Evolutionary conservation across 2,888 invertebrate species (phyloP).

Genomic region (Neoascia interrupta): DNA sequence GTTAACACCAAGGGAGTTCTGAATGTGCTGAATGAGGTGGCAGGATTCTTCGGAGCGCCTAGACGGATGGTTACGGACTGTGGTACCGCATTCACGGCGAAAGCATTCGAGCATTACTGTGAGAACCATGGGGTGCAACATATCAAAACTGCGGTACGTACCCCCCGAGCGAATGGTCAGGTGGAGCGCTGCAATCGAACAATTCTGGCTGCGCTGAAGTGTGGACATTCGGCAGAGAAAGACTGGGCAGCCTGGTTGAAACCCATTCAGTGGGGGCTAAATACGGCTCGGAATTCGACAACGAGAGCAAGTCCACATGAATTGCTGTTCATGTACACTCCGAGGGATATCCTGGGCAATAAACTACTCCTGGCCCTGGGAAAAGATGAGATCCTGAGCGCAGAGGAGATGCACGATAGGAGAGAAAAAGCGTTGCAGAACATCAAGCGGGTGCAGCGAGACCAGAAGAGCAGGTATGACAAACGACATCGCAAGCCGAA

Average conservation of each 20-base stretch:
- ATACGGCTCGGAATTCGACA: slow-evolving; percentile 57
- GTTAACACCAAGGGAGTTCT: slow-evolving; percentile 32
- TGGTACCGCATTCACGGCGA: slow-evolving; percentile 71
- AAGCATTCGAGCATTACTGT: slow-evolving; percentile 69
- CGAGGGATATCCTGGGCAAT: background rate
- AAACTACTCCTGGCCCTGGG: background rate
- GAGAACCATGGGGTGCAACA: slow-evolving; percentile 67
- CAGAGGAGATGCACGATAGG: background rate
- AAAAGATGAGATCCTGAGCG: no score
- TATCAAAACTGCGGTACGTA: slow-evolving; percentile 69
- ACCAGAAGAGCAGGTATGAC: slow-evolving; percentile 12
- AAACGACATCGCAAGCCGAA: background rate
- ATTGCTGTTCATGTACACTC: slow-evolving; percentile 58
- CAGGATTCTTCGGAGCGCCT: slow-evolving; percentile 68
- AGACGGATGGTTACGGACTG: slow-evolving; percentile 70
- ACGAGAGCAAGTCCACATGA: slow-evolving; percentile 62
- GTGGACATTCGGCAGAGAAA: slow-evolving; percentile 32
- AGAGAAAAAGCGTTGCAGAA: slow-evolving; percentile 5
- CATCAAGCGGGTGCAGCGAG: background rate
- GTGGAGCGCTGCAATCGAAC: slow-evolving; percentile 58
- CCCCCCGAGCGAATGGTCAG: slow-evolving; percentile 69
- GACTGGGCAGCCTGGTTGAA: slow-evolving; percentile 30
- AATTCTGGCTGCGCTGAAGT: no score
- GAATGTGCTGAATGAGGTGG: slow-evolving; percentile 37
- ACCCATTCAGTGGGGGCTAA: slow-evolving; percentile 62